Percentiles rank a stretch among this genome's conserved stretches.
These are phyloP conservation scores for Cecropterus lyciades DNA, from an alignment of 1,140 invertebrate genomes.

Conservation along the genomic window DNA sequence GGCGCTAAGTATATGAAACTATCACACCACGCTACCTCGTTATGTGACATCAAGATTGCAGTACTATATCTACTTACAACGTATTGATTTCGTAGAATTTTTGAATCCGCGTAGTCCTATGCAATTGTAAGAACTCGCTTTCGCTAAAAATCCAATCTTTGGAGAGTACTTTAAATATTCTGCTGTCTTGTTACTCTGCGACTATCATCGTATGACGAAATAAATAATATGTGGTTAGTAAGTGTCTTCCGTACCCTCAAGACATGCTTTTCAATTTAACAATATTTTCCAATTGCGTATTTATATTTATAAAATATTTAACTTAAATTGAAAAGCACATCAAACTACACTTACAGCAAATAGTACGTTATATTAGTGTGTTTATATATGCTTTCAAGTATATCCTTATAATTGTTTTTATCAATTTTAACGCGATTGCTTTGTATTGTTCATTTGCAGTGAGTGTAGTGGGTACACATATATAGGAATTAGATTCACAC, in stretches of 20 bases:
- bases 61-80: conserved; percentile 74
- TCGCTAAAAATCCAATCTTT: conserved; percentile 78
- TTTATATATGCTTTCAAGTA: no score
- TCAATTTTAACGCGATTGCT: no score
- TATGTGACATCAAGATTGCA: conserved; percentile 73
- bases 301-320: conserved; percentile 17
- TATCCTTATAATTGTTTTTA: no score
- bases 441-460: conserved; percentile 41
- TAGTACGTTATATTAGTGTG: background rate
- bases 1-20: conserved; percentile 60
- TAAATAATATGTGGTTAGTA: conserved; percentile 74
- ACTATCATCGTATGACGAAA: conserved; percentile 69
- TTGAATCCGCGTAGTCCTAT: conserved; percentile 55
- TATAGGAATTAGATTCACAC: conserved; percentile 53
- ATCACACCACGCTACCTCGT: conserved; percentile 78
- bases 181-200: conserved; percentile 68
- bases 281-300: conserved; percentile 13
- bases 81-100: conserved; percentile 48
- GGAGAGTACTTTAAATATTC: conserved; percentile 61
- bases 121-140: conserved; percentile 62
- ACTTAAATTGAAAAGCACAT: conserved; percentile 68
- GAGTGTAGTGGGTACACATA: conserved; percentile 55
- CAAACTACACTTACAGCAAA: conserved; percentile 56
- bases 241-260: conserved; percentile 44
- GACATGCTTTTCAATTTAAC: conserved; percentile 67